These are phyloP conservation scores for Gouania willdenowi DNA, from an alignment of 2,797 vertebrate genomes.

Conservation along the genomic window DNA sequence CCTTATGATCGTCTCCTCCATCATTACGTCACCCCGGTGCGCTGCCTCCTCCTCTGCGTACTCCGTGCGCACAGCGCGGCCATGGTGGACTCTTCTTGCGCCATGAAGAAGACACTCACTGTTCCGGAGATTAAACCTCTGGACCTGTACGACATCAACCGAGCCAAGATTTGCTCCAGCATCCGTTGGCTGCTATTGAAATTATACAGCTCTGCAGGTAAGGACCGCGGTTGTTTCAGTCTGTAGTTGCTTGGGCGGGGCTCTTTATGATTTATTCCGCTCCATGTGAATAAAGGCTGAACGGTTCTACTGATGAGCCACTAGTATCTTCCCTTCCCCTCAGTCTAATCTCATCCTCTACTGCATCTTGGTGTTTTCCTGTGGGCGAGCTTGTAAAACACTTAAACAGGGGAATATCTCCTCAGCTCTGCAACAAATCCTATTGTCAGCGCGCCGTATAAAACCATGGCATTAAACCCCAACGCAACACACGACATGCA, in stretches of 20 bases:
- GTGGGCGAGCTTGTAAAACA: too few species aligned
- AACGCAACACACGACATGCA: too few species aligned
- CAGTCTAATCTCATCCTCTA: too few species aligned
- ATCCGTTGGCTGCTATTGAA: slow-evolving; percentile 84
- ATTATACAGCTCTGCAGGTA: slow-evolving; percentile 83
- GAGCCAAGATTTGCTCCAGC: slow-evolving; percentile 83
- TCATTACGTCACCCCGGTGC: too few species aligned
- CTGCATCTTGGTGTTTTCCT: too few species aligned
- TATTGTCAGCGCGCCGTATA: slow-evolving; percentile 43
- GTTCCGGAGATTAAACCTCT: slow-evolving; percentile 87
- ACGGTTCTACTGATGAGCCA: too few species aligned
- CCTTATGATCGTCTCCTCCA: too few species aligned
- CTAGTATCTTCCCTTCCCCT: too few species aligned
- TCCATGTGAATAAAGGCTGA: too few species aligned
- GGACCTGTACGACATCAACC: slow-evolving; percentile 83
- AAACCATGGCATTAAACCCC: too few species aligned
- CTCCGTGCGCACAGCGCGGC: slow-evolving; percentile 42
- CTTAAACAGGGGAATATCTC: slow-evolving; percentile 14
- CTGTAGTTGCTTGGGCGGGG: slow-evolving; percentile 53
- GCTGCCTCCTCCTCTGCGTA: too few species aligned
- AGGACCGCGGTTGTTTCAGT: background rate
- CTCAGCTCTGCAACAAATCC: slow-evolving; percentile 48
- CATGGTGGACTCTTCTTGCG: slow-evolving; percentile 77
- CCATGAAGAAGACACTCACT: slow-evolving; percentile 75
- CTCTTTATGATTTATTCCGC: slow-evolving; percentile 17